Evolutionary conservation across 1,140 invertebrate species (phyloP).

Genomic region (Lordiphosa mommai): DNA sequence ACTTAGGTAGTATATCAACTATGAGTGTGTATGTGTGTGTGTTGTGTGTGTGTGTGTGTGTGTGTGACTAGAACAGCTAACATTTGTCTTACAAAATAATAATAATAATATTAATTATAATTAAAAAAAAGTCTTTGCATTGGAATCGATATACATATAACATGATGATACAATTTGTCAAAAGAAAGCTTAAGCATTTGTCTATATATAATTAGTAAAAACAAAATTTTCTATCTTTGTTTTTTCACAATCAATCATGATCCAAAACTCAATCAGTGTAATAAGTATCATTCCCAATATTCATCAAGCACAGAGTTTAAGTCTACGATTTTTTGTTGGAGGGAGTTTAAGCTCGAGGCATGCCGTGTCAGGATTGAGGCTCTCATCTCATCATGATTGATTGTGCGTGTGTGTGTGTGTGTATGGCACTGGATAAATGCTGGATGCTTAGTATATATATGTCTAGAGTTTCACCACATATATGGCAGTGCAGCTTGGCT

Average conservation of each 20-base stretch:
- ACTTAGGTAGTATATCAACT: conserved; percentile 44
- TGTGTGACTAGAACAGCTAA: conserved; percentile 44
- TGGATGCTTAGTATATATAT: too few species aligned
- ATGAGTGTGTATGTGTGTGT: conserved; percentile 39
- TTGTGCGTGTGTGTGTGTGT: not conserved
- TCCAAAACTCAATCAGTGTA: conserved; percentile 8
- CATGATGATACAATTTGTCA: conserved; percentile 9
- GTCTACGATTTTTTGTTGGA: not conserved
- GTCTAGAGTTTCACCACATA: too few species aligned
- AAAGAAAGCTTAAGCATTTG: conserved; percentile 9
- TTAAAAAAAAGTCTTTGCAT: conserved; percentile 61
- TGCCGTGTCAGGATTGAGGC: not conserved
- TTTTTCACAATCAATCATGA: conserved; percentile 11
- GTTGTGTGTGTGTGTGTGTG: conserved; percentile 16
- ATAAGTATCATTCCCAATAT: conserved; percentile 9
- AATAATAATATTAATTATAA: conserved; percentile 26
- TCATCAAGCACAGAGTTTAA: conserved; percentile 1
- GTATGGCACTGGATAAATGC: too few species aligned
- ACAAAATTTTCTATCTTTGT: not conserved
- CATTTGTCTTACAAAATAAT: conserved; percentile 47
- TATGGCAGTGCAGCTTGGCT: too few species aligned
- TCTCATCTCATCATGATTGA: conserved; percentile 4
- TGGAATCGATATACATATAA: too few species aligned
- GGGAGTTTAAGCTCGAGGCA: conserved; percentile 7
- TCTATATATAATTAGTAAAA: conserved; percentile 15